phyloP scores from a whole-genome alignment of 2,888 invertebrate genomes.

The Crematogaster levior region DNA sequence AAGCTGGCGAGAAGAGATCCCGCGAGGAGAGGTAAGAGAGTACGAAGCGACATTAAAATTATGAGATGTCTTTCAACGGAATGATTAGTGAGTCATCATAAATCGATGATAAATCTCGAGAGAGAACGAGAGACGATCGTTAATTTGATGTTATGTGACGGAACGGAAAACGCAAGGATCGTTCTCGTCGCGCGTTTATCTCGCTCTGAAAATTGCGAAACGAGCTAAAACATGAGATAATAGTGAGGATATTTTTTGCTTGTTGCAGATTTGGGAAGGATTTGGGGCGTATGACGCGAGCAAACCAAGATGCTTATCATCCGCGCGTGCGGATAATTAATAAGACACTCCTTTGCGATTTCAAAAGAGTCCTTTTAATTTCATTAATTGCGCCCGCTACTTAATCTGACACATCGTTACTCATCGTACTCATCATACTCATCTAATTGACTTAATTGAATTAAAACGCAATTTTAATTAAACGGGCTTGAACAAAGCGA shows the following conservation, averaged over 20 bases:
- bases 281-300: neutral
- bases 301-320: constrained; percentile 11
- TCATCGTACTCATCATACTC: neutral
- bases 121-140: neutral
- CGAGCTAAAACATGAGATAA: neutral
- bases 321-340: constrained; percentile 4
- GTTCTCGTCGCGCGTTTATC: neutral
- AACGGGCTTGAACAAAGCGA: neutral
- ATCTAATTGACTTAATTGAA: constrained; percentile 18
- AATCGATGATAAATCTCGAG: neutral
- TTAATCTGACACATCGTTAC: neutral
- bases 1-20: neutral
- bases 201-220: neutral
- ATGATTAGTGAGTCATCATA: neutral
- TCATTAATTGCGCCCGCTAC: neutral
- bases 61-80: neutral
- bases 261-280: neutral
- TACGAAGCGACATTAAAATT: neutral
- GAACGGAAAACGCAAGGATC: neutral
- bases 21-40: neutral
- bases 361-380: neutral
- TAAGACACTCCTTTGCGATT: constrained; percentile 12
- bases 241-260: constrained; percentile 2
- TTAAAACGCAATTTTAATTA: constrained; percentile 23
- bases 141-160: neutral